Evolutionary conservation across 2,888 invertebrate species (phyloP), one percentile per base, ranked within the genome.

Genomic region (Hemicrepidius hirtus): DNA sequence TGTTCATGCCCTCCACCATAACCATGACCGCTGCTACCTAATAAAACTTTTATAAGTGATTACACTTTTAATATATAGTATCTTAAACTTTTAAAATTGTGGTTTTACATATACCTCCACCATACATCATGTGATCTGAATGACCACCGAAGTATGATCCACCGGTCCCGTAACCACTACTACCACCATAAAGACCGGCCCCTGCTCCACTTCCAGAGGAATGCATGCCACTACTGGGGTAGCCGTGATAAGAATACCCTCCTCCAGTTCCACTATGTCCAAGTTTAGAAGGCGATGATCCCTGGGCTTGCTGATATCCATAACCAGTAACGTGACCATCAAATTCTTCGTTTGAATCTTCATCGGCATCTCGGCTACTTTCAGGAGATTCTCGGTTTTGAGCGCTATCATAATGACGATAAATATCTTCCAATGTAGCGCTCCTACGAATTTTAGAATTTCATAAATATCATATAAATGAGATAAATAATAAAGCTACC

Each of bases 381-480:
- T 64, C 68, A 35, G 53, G 5, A 41, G 46, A 10, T 59, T 73
- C 73, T 41, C 53, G 35, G n/a, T 65, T 65, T 69, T 73, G 59
- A 2, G 68, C 80, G 35, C 86, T 80, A 46, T 90, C 89, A 79
- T 92, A 91, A 79, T 92, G 91, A 6, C 89, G 89, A 82, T 93
- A 91, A 35, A 93, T 88, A 75, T 93, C 93, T 76, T 93, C 92
- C 13, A 93, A 83, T 0, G 92, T 92, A 12, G 93, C 90, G 24
- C 92, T 91, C 80, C 94, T 94, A 80, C n/a, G 18, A 37, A 32
- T 49, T 18, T 49, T 49, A 59, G 35, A 44, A 44, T 1, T 44
- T 44, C 7, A 40, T 13, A n/a, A n/a, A n/a, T n/a, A n/a, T n/a
- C n/a, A n/a, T n/a, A n/a, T n/a, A n/a, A n/a, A n/a, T n/a, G n/a